Percentiles rank a stretch among this genome's conserved stretches.
phyloP scores from a whole-genome alignment of 2,888 invertebrate species.

The Leptopilina drosophilae region DNA sequence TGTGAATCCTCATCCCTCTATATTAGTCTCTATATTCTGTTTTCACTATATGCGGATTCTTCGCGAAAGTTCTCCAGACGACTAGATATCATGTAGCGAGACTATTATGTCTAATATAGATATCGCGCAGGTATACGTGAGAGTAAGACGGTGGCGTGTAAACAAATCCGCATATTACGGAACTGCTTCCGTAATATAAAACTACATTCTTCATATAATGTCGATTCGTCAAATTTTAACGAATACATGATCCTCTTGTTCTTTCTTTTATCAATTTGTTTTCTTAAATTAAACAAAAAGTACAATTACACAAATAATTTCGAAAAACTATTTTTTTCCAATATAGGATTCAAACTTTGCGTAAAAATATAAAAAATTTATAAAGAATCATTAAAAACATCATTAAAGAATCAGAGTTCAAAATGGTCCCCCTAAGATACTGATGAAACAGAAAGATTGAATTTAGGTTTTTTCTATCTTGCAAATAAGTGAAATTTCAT shows the following conservation, averaged over 20 bases:
- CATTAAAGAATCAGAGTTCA: too few species aligned
- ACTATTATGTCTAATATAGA: slow-evolving; percentile 52
- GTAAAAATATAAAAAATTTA: too few species aligned
- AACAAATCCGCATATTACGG: slow-evolving; percentile 56
- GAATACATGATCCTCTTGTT: background rate
- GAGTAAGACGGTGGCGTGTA: slow-evolving; percentile 52
- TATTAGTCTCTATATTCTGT: background rate
- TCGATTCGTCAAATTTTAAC: slow-evolving; percentile 12
- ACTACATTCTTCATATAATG: slow-evolving; percentile 42
- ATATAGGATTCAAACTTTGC: too few species aligned
- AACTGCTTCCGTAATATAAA: slow-evolving; percentile 60
- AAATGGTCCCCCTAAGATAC: too few species aligned
- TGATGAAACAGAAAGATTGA: too few species aligned
- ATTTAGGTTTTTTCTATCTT: too few species aligned
- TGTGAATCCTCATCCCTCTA: background rate
- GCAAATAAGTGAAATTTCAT: too few species aligned
- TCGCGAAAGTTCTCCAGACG: slow-evolving; percentile 11
- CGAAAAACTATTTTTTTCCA: too few species aligned
- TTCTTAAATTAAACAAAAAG: too few species aligned
- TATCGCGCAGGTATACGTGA: slow-evolving; percentile 49
- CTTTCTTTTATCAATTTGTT: background rate
- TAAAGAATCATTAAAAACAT: too few species aligned
- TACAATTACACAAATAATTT: too few species aligned
- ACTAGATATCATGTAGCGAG: slow-evolving; percentile 46
- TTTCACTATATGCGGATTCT: background rate